Percentiles rank a stretch among this genome's conserved stretches.
Evolutionary conservation across 2,888 invertebrate genomes (phyloP).

Genomic region (Chalcosyrphus nemorum): DNA sequence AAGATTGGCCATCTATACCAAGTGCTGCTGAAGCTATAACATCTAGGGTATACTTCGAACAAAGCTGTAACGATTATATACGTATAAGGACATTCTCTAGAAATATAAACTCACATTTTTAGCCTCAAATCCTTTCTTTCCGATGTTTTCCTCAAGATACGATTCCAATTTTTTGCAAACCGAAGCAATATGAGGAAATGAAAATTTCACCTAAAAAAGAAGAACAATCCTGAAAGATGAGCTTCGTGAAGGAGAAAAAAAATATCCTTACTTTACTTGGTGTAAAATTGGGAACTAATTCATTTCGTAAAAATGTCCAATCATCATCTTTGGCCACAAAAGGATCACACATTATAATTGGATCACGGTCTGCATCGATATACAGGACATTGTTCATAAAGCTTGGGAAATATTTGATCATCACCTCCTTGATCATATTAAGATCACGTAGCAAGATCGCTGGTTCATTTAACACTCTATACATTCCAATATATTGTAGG

Average conservation of each 20-base stretch:
- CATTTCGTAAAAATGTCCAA: slow-evolving; percentile 76
- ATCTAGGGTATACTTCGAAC: slow-evolving; percentile 77
- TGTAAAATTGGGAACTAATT: slow-evolving; percentile 77
- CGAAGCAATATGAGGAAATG: slow-evolving; percentile 74
- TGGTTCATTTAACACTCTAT: slow-evolving; percentile 77
- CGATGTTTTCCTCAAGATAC: slow-evolving; percentile 64
- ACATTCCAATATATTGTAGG: slow-evolving; percentile 76
- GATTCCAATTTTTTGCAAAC: slow-evolving; percentile 74
- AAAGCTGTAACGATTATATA: slow-evolving; percentile 68
- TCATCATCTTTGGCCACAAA: slow-evolving; percentile 76
- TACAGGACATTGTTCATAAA: slow-evolving; percentile 77
- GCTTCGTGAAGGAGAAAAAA: no score
- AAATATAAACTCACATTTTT: slow-evolving; percentile 74
- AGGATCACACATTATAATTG: slow-evolving; percentile 75
- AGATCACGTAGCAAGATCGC: slow-evolving; percentile 76
- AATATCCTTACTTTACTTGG: slow-evolving; percentile 75
- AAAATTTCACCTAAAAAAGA: slow-evolving; percentile 73
- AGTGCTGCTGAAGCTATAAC: slow-evolving; percentile 77
- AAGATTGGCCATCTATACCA: slow-evolving; percentile 76
- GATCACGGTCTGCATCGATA: slow-evolving; percentile 74
- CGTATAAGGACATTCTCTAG: neutral
- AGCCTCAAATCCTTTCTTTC: slow-evolving; percentile 74
- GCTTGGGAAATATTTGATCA: slow-evolving; percentile 75
- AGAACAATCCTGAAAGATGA: neutral
- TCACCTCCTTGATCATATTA: slow-evolving; percentile 75